phyloP scores from a whole-genome alignment of 2,888 invertebrate species.

The Tineola bisselliella region DNA sequence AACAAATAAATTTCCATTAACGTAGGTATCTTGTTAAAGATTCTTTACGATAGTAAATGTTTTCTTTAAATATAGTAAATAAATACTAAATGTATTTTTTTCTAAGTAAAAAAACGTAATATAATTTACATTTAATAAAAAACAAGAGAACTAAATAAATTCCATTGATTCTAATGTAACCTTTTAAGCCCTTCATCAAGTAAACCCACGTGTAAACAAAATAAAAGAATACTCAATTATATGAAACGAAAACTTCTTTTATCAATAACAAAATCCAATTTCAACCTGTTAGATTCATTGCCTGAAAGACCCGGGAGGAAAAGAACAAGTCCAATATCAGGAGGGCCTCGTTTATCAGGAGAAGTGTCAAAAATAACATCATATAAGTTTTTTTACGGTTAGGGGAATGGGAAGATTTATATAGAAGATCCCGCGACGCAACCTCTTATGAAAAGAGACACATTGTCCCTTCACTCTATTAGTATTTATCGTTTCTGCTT shows the following conservation, averaged over 20 bases:
- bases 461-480: constrained; percentile 2
- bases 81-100: too few species aligned
- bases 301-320: neutral
- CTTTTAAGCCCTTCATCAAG: neutral
- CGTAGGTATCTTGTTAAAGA: too few species aligned
- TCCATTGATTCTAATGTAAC: neutral
- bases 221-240: constrained; percentile 6
- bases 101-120: too few species aligned
- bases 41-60: too few species aligned
- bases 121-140: too few species aligned
- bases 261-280: constrained; percentile 13
- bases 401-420: constrained; percentile 9
- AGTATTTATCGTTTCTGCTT: constrained; percentile 7
- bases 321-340: constrained; percentile 11
- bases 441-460: constrained; percentile 12
- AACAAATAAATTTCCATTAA: too few species aligned
- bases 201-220: neutral
- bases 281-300: constrained; percentile 15
- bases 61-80: too few species aligned
- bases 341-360: constrained; percentile 22
- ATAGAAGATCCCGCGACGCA: constrained; percentile 3
- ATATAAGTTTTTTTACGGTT: constrained; percentile 18
- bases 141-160: too few species aligned
- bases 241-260: constrained; percentile 9
- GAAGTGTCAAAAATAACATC: constrained; percentile 28